Base-by-base conservation (phyloP, 2,113 vertebrate species). In the Urocolius indicus region DNA sequence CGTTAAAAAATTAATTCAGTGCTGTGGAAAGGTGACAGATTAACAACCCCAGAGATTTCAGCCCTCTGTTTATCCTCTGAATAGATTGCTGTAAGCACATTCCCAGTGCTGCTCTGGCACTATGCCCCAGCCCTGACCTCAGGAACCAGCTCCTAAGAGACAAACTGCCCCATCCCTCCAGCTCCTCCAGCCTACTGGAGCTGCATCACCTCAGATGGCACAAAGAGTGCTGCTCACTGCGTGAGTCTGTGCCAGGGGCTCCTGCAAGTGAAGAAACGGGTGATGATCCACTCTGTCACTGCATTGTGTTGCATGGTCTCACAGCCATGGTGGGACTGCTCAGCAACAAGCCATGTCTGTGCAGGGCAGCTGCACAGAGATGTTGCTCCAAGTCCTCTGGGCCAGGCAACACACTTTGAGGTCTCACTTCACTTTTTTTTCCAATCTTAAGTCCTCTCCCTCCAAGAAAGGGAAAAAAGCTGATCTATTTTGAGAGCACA, bases 21-120 rank as follows among this genome's bases (percentile, higher is more conserved):
- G 79, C 59, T 79, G 55, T 49, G n/a, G 84, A 93, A 95, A 93
- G 87, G 93, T 96, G 96, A 96, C 93, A 97, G 95, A 96, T 97
- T 96, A 97, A 96, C 85, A 96, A 29, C 90, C 59, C 94, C n/a
- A 66, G 93, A 87, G 89, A 74, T 38, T 95, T 95, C 91, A 86
- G 45, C 32, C 43, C n/a, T 95, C 79, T 95, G 80, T 96, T 97
- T 95, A 95, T 90, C 67, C 93, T 75, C 67, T 65, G 73, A 91
- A 59, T 16, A 66, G 61, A 73, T 55, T 65, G 27, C 72, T 87
- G 61, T 85, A 54, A 75, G 76, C 80, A 73, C 76, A 80, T 93
- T 94, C 83, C 54, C n/a, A 0, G 30, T 63, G 46, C 72, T 90
- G 73, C n/a, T 89, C 32, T 0, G 0, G 61, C 66, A 41, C 34